phyloP scores from a whole-genome alignment of 2,113 vertebrate genomes.

The Cygnus buccinator region DNA sequence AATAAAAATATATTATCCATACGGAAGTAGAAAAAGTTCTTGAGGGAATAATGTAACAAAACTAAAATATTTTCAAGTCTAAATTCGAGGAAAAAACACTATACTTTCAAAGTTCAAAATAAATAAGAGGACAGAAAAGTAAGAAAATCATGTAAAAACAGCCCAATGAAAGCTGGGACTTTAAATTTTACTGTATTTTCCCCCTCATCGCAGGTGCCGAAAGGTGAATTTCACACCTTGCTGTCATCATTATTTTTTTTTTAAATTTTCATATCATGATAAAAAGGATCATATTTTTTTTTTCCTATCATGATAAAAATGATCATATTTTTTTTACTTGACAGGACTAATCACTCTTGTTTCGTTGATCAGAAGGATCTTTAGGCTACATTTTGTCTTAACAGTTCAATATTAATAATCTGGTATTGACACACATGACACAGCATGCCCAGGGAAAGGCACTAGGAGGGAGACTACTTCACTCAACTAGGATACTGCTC shows the following conservation, averaged over 20 bases:
- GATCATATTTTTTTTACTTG: neutral
- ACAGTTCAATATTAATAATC: neutral
- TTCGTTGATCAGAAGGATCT: neutral
- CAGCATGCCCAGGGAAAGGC: neutral
- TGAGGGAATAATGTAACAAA: neutral
- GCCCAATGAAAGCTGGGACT: neutral
- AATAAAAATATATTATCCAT: neutral
- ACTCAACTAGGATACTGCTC: neutral
- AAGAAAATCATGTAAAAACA: neutral
- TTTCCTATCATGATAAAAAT: neutral
- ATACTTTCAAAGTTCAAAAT: neutral
- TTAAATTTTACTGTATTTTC: neutral
- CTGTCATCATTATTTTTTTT: neutral
- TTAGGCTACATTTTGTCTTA: neutral
- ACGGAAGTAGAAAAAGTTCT: neutral
- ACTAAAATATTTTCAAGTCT: neutral
- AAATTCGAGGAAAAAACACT: neutral
- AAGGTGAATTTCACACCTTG: rapidly evolving
- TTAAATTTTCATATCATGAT: neutral
- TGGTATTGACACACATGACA: neutral
- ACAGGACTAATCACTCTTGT: neutral
- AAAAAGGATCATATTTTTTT: neutral
- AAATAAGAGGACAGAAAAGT: neutral
- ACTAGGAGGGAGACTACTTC: neutral
- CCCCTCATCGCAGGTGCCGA: neutral